Base-by-base conservation (phyloP, 2,797 vertebrate species). In the Merluccius polli region DNA sequence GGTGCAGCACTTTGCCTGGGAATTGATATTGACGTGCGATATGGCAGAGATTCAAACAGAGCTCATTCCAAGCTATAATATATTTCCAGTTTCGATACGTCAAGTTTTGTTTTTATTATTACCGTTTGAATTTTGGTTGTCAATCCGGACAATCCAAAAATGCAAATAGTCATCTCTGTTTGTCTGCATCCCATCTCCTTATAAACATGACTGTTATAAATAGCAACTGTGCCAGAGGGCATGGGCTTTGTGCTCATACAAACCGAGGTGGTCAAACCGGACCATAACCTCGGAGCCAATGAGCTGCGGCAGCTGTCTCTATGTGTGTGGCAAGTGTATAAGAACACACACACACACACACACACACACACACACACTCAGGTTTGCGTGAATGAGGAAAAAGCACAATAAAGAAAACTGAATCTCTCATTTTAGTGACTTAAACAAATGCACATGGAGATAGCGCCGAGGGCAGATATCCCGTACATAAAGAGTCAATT, bases 191-290 rank as follows among this genome's bases (percentile, higher is more conserved):
- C 13, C 59, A n/a, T 32, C 29, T 82, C 87, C 84, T 88, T 87
- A 84, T 90, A 84, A 89, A 89, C 84, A 87, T 80, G 74, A 24
- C 18, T 36, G 79, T 87, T 90, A 93, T 88, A 92, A 92, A 93
- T 92, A 93, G 90, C 77, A 74, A 29, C 32, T 32, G 33, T 48
- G 78, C 87, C 83, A 79, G 87, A 87, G 87, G 90, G 84, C 86
- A 85, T 73, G 71, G 81, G 83, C 79, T 76, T 82, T 77, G 82
- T 87, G 83, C 85, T 87, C 78, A 84, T 82, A 83, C 81, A 84
- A 83, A 89, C 27, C 70, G 73, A 88, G 83, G 85, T 87, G 88
- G 86, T 88, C 86, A 81, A 90, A 89, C 86, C 85, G 72, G 89
- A 89, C 83, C 72, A 11, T 89, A 87, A 89, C 85, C 87, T 88